A percentile compares a stretch with the other conserved stretches of the same genome.
phyloP scores from a whole-genome alignment of 2,113 vertebrate species.

The Suncus etruscus region DNA sequence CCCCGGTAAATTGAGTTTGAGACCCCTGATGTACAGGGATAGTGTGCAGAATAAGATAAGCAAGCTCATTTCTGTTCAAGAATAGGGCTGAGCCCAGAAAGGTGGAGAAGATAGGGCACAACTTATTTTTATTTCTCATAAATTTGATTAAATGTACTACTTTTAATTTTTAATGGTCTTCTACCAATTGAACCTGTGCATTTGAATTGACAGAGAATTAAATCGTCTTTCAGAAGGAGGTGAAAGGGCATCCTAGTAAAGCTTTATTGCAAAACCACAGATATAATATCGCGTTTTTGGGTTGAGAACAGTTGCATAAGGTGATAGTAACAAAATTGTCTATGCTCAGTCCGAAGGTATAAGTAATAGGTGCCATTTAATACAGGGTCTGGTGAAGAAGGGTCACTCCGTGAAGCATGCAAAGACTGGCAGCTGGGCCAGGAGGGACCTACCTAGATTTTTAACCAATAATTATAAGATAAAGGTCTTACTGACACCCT shows the following conservation, averaged over 20 bases:
- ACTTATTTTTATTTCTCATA: not conserved
- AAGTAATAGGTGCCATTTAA: not conserved
- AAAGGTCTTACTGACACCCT: conserved; percentile 73
- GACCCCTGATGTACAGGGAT: not conserved
- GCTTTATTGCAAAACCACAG: not conserved
- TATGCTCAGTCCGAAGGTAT: not conserved
- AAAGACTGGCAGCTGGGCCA: not conserved
- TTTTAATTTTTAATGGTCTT: not conserved
- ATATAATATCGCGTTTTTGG: not conserved
- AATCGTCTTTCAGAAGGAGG: not conserved
- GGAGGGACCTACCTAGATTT: not conserved
- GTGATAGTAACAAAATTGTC: not conserved
- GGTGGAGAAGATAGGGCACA: not conserved
- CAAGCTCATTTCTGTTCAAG: not conserved
- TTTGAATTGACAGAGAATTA: not conserved
- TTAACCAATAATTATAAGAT: conserved; percentile 50
- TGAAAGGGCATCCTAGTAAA: not conserved
- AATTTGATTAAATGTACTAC: not conserved
- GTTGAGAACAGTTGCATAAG: not conserved
- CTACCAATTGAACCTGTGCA: not conserved
- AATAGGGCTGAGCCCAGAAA: not conserved
- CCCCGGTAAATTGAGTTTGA: no score
- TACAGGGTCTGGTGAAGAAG: no score
- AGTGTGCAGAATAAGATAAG: not conserved
- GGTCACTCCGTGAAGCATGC: no score